Conservation (phyloP, 2,797 vertebrate genomes). For the Anabas testudineus region DNA sequence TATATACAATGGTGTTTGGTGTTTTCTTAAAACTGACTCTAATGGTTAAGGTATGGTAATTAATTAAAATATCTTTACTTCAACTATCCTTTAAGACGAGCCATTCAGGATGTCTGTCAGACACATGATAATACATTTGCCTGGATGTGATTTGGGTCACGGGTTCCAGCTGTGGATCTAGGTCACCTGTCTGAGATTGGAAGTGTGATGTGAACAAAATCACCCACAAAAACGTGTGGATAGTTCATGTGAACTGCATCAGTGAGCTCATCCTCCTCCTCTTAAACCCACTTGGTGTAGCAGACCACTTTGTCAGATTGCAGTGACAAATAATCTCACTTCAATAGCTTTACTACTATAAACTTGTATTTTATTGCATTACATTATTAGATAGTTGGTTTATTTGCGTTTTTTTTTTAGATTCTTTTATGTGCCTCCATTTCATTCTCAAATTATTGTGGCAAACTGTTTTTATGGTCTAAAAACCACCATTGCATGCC, state of each 20-base stretch:
- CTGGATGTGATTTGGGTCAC: slow-evolving; percentile 26
- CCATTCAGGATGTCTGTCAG: neutral
- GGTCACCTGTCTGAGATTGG: slow-evolving; percentile 45
- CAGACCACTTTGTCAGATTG: slow-evolving; percentile 66
- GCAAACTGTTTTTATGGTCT: neutral
- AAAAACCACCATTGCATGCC: slow-evolving; percentile 6
- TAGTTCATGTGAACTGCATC: neutral
- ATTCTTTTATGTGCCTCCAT: slow-evolving; percentile 1
- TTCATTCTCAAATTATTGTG: slow-evolving; percentile 26
- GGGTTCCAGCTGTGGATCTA: slow-evolving; percentile 38
- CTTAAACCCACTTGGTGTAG: slow-evolving; percentile 25
- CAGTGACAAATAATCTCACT: slow-evolving; percentile 59
- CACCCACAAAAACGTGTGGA: neutral
- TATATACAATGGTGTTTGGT: too few species aligned
- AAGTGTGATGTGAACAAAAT: slow-evolving; percentile 22
- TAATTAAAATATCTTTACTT: too few species aligned
- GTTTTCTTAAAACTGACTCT: too few species aligned
- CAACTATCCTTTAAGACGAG: slow-evolving; percentile 1
- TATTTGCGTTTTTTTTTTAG: slow-evolving; percentile 2
- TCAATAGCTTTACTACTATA: slow-evolving; percentile 52
- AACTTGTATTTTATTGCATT: slow-evolving; percentile 55
- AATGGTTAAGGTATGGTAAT: too few species aligned
- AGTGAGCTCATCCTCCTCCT: slow-evolving; percentile 16
- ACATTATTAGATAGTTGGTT: slow-evolving; percentile 50
- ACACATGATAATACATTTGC: neutral